Conservation (phyloP, 2,113 vertebrate species). For the Gymnarchus niloticus region DNA sequence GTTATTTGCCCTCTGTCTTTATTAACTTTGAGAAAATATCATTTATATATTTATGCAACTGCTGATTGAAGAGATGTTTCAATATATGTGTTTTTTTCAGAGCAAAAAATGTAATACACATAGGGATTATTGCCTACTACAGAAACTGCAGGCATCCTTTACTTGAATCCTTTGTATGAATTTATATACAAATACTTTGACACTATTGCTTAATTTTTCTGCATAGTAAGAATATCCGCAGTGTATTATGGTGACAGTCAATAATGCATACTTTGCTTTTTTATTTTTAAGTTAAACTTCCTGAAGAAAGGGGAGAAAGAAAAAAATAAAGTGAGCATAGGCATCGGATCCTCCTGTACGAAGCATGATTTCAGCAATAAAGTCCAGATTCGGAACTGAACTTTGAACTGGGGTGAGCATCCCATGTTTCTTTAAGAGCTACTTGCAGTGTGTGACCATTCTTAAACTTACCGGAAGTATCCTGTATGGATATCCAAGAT, state of each 20-base stretch:
- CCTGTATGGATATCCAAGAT: neutral
- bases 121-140: neutral
- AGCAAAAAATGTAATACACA: neutral
- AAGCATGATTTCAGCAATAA: neutral
- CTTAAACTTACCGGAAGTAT: neutral
- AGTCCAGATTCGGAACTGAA: neutral
- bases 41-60: neutral
- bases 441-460: neutral
- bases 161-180: neutral
- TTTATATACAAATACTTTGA: neutral
- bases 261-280: neutral
- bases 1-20: slow-evolving; percentile 47
- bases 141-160: neutral
- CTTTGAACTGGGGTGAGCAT: neutral
- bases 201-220: neutral
- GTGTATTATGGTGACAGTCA: neutral
- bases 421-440: neutral
- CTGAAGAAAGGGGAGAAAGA: no score
- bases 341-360: no score
- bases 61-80: neutral
- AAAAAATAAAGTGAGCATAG: no score
- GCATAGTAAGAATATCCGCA: neutral
- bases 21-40: slow-evolving; percentile 26
- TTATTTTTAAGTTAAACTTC: no score
- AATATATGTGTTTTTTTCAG: neutral